Conservation (phyloP, 2,113 vertebrate species). For the Chaenocephalus aceratus region DNA sequence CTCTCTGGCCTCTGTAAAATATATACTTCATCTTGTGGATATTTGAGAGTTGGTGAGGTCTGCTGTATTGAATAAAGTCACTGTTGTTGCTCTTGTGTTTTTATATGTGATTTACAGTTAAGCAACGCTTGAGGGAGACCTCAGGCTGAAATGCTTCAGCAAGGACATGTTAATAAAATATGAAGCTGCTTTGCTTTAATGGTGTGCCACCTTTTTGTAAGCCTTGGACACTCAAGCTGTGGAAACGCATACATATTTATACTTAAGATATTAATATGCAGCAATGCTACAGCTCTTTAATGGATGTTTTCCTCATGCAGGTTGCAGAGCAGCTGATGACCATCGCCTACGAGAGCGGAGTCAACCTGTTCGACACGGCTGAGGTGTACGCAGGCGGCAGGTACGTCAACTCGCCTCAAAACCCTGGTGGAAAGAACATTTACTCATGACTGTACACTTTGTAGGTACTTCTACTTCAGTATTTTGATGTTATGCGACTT, state of each 20-base stretch:
- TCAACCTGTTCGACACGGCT: slow-evolving; percentile 97
- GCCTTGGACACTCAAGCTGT: neutral
- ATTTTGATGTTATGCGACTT: too few species aligned
- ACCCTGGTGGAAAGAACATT: too few species aligned
- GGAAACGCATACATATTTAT: slow-evolving; percentile 13
- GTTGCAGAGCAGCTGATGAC: slow-evolving; percentile 98
- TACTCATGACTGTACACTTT: too few species aligned
- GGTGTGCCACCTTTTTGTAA: slow-evolving; percentile 10
- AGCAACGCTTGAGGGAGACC: neutral
- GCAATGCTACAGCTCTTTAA: neutral
- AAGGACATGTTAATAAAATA: slow-evolving; percentile 19
- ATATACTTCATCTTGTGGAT: neutral
- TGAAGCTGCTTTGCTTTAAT: slow-evolving; percentile 8
- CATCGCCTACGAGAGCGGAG: slow-evolving; percentile 95
- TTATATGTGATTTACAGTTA: neutral
- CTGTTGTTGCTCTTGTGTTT: neutral
- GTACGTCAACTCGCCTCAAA: slow-evolving; percentile 78
- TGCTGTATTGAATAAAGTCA: too few species aligned
- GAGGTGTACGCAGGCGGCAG: slow-evolving; percentile 97
- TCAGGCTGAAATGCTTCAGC: slow-evolving; percentile 6
- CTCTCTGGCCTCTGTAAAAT: neutral
- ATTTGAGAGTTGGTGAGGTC: too few species aligned
- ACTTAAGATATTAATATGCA: neutral
- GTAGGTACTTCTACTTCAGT: too few species aligned
- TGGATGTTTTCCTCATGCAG: slow-evolving; percentile 73